phyloP scores from a whole-genome alignment of 2,888 invertebrate genomes.

The Leptura quadrifasciata region DNA sequence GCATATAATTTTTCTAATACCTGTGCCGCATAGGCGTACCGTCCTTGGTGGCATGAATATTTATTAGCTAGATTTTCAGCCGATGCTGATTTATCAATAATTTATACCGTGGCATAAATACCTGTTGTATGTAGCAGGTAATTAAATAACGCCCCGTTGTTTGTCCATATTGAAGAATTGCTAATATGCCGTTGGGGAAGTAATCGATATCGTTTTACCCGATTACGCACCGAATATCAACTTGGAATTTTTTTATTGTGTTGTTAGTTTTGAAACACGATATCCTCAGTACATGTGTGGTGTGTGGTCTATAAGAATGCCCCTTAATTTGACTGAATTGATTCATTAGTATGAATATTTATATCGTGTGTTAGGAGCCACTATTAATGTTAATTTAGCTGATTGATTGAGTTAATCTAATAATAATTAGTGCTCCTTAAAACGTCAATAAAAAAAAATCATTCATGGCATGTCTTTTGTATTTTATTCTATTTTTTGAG shows the following conservation, averaged over 20 bases:
- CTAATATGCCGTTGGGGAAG: neutral
- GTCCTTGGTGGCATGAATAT: conserved; percentile 19
- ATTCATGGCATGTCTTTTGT: no score
- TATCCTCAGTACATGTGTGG: neutral
- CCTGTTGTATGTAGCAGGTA: conserved; percentile 39
- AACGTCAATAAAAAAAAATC: no score
- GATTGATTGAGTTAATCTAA: neutral
- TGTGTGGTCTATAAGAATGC: no score
- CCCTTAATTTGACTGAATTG: neutral
- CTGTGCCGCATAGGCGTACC: conserved; percentile 8
- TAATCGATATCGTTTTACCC: neutral
- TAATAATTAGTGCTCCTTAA: neutral
- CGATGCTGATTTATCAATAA: conserved; percentile 45
- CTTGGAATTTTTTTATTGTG: neutral
- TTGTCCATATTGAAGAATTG: neutral
- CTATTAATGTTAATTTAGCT: neutral
- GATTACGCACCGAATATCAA: neutral
- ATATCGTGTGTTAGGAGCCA: neutral
- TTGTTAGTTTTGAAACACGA: neutral
- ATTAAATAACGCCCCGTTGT: conserved; percentile 49
- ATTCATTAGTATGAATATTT: neutral
- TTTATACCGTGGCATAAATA: conserved; percentile 45
- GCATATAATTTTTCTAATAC: conserved; percentile 8
- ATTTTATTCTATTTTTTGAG: no score
- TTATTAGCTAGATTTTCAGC: conserved; percentile 15